phyloP scores from a whole-genome alignment of 2,113 vertebrate genomes.

The Alosa alosa region DNA sequence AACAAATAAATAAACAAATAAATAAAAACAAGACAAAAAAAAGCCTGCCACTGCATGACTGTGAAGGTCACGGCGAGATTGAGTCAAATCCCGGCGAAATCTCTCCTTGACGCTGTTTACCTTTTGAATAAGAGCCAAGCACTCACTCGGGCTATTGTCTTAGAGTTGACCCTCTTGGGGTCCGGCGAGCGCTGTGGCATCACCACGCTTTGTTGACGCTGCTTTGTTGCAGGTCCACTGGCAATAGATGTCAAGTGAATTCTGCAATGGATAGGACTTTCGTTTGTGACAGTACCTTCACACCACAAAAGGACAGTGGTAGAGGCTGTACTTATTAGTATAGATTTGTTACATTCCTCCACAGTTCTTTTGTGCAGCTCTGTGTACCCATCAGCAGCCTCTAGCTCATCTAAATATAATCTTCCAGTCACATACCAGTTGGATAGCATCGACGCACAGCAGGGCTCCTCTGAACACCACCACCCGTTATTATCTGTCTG shows the following conservation, averaged over 20 bases:
- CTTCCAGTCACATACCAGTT: not conserved
- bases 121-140: constrained; percentile 50
- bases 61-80: constrained; percentile 80
- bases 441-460: not conserved
- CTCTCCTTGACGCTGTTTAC: constrained; percentile 53
- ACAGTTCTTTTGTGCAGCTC: not conserved
- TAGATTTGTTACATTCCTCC: not conserved
- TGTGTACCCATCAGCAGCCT: not conserved
- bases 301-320: not conserved
- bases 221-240: constrained; percentile 45
- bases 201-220: constrained; percentile 20
- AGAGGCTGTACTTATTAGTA: not conserved
- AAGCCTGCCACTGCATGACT: constrained; percentile 42
- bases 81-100: constrained; percentile 54
- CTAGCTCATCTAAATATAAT: not conserved
- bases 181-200: constrained; percentile 7
- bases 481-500: constrained; percentile 1
- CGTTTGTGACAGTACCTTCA: not conserved
- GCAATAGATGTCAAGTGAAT: not conserved
- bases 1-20: not conserved
- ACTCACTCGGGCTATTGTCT: constrained; percentile 50
- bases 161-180: constrained; percentile 48
- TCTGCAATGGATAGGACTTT: not conserved
- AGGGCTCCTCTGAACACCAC: not conserved
- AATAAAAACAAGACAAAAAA: not conserved